phyloP scores from a whole-genome alignment of 2,113 vertebrate genomes.

The Circaetus gallicus region DNA sequence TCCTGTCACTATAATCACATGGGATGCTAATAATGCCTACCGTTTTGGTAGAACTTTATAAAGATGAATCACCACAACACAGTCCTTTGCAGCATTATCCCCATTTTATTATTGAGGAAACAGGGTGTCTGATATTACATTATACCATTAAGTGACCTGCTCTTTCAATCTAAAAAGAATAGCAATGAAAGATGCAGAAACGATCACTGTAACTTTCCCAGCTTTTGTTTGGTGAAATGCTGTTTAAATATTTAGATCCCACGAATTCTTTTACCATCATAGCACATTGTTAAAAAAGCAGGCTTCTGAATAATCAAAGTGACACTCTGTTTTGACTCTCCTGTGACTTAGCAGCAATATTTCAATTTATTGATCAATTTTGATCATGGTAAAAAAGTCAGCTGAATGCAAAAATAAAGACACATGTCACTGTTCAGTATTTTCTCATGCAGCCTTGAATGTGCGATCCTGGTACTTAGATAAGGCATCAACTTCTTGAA shows the following conservation, averaged over 20 bases:
- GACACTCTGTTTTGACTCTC: neutral
- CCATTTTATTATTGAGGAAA: neutral
- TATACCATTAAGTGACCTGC: neutral
- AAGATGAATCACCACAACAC: constrained; percentile 6
- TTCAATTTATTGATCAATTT: constrained; percentile 11
- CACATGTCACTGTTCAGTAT: neutral
- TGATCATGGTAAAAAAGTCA: neutral
- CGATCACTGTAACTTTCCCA: neutral
- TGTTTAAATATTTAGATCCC: constrained; percentile 31
- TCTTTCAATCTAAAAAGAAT: neutral
- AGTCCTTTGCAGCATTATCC: neutral
- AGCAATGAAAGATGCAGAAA: neutral
- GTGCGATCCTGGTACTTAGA: neutral
- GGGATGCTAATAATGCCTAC: constrained; percentile 3
- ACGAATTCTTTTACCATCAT: neutral
- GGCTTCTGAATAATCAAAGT: neutral
- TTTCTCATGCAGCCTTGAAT: neutral
- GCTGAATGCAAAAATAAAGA: constrained; percentile 9
- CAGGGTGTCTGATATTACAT: neutral
- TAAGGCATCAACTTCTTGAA: neutral
- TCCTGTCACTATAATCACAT: constrained; percentile 31
- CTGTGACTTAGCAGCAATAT: neutral
- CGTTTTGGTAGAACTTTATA: neutral
- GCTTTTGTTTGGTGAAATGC: neutral
- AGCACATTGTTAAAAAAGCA: neutral